Percentiles rank a stretch among this genome's conserved stretches.
phyloP scores from a whole-genome alignment of 2,888 invertebrate species.

The Xestia ashworthii region DNA sequence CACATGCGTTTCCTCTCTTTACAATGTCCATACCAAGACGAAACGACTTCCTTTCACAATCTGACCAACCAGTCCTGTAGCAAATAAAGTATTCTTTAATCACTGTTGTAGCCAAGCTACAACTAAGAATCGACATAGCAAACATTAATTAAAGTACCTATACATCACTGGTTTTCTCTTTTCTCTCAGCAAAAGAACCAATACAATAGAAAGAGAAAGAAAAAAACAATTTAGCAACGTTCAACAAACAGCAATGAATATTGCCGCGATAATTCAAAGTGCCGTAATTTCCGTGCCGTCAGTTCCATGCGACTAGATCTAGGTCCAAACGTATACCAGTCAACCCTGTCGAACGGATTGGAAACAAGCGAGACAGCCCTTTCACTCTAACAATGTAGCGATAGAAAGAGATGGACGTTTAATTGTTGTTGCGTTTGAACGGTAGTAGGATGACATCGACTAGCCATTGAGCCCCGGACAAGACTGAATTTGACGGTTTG shows the following conservation, averaged over 20 bases:
- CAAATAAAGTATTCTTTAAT: neutral
- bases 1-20: too few species aligned
- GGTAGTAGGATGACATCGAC: conserved; percentile 65
- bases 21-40: too few species aligned
- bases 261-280: conserved; percentile 71
- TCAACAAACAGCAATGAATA: conserved; percentile 72
- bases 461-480: conserved; percentile 65
- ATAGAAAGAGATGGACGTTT: conserved; percentile 57
- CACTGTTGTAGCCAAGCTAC: neutral
- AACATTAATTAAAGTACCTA: conserved; percentile 40
- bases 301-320: conserved; percentile 71
- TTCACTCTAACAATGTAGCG: conserved; percentile 26
- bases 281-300: conserved; percentile 75
- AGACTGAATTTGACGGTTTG: conserved; percentile 72
- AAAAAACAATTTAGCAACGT: conserved; percentile 61
- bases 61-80: too few species aligned
- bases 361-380: conserved; percentile 42
- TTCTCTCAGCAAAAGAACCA: conserved; percentile 37
- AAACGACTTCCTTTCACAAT: too few species aligned
- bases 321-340: conserved; percentile 65
- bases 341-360: conserved; percentile 55
- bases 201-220: conserved; percentile 35
- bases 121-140: conserved; percentile 5
- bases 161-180: conserved; percentile 26
- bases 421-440: conserved; percentile 52